Evolutionary conservation across 2,888 invertebrate species (phyloP), one percentile per base, ranked within the genome.

Genomic region (Caenorhabditis sp.): DNA sequence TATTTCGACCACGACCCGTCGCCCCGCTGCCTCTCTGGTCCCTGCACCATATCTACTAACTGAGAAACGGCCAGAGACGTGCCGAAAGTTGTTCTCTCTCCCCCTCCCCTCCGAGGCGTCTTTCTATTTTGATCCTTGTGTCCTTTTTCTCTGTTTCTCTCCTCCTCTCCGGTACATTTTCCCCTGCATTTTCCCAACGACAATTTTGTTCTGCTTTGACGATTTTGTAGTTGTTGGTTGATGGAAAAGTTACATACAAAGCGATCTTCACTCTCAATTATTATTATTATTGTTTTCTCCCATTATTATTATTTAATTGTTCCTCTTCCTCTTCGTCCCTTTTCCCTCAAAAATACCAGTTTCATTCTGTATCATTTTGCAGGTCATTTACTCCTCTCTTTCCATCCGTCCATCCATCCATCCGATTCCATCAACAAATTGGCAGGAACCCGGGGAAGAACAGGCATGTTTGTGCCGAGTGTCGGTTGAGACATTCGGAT

Each of bases 1-100:
- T 50, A 53, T 56, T 55, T 72, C 62, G 53, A 53, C 56, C 71
- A 53, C 55, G 44, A 53, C 51, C 51, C 60, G 24, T n/a, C 32
- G 20, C n/a, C n/a, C n/a, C n/a, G n/a, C n/a, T n/a, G n/a, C n/a
- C n/a, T n/a, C n/a, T n/a, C n/a, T n/a, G n/a, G n/a, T n/a, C n/a
- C n/a, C n/a, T n/a, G n/a, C n/a, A n/a, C n/a, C n/a, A n/a, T n/a
- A n/a, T n/a, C n/a, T n/a, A n/a, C n/a, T n/a, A n/a, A n/a, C n/a
- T 20, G 40, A 9, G 40, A 40, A 40, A 40, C 13, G n/a, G 9
- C 8, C 47, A 47, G 47, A 47, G 47, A 47, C 47, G 47, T 47
- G 47, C 47, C 47, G 47, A 47, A 47, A 18, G 18, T 9, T 32
- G 32, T 9, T 32, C 9, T 32, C 32, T 32, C 32, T 32, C 32